Base-by-base conservation (phyloP, 1,140 invertebrate genomes). In the Zaprionus camerounensis region DNA sequence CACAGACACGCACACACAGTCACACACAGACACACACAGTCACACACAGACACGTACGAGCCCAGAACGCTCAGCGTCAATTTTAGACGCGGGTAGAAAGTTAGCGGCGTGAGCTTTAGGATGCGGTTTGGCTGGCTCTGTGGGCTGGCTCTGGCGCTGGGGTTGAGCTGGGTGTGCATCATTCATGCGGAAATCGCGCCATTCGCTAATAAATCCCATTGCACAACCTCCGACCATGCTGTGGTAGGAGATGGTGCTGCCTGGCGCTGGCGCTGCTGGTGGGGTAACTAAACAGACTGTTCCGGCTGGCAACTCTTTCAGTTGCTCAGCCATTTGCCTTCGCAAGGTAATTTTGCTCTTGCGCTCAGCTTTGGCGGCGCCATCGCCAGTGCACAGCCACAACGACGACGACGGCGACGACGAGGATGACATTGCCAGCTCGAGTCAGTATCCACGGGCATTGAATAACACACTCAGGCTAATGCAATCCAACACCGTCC, bases 401-500 rank as follows among this genome's bases (percentile, higher is more conserved):
- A 41, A 3, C 17, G 26, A n/a, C 41, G 41, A 51, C 28, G 41
- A n/a, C n/a, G n/a, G n/a, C n/a, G n/a, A 22, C 66, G 64, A 46
- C 61, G 59, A 11, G 44, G 31, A 41, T 38, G 20, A 20, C 55
- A 38, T 34, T 51, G 38, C 65, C 36, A 68, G 49, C 36, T 67
- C 20, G 38, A 57, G 17, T 59, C 41, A 58, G 51, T 31, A 44
- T 44, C 69, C 63, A 38, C 57, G 34, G 73, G 72, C 80, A 79
- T 87, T 86, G 83, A 80, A 73, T 87, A 87, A 87, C 83, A 86
- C 83, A 87, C 83, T 86, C 81, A 70, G 76, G 70, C 80, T 88
- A 87, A 87, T 87, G 78, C 80, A 87, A 83, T 72, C 64, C 61
- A 82, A 88, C 56, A 75, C 71, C 61, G 31, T 22, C 57, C 36